phyloP scores from a whole-genome alignment of 2,888 invertebrate genomes.

The Drosophila robusta region DNA sequence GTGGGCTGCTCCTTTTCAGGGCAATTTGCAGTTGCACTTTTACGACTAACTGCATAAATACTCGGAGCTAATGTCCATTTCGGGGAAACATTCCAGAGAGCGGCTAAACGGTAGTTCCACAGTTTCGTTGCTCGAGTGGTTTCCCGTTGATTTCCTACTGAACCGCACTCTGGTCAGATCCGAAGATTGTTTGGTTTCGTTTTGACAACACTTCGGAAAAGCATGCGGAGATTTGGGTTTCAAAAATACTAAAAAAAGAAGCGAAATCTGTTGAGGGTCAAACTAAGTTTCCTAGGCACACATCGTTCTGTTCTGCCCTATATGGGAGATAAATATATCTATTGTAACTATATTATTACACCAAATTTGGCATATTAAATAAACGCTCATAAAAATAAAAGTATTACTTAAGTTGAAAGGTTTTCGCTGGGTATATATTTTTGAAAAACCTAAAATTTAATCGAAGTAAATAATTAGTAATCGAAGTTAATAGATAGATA shows the following conservation, averaged over 20 bases:
- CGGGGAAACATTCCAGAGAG: slow-evolving; percentile 48
- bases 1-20: slow-evolving; percentile 15
- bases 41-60: slow-evolving; percentile 37
- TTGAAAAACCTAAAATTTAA: too few relatives aligned
- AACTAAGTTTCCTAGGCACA: too few relatives aligned
- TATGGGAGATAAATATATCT: too few relatives aligned
- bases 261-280: background rate
- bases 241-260: slow-evolving; percentile 40
- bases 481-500: too few relatives aligned
- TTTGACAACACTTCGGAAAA: slow-evolving; percentile 53
- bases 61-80: slow-evolving; percentile 54
- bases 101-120: slow-evolving; percentile 66
- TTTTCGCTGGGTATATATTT: too few relatives aligned
- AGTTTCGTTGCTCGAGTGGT: slow-evolving; percentile 51
- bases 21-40: slow-evolving; percentile 61
- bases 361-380: too few relatives aligned
- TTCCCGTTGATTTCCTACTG: slow-evolving; percentile 58
- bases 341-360: too few relatives aligned
- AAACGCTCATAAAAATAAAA: too few relatives aligned
- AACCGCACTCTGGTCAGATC: slow-evolving; percentile 40
- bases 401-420: too few relatives aligned
- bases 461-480: too few relatives aligned
- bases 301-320: too few relatives aligned
- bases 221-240: slow-evolving; percentile 33
- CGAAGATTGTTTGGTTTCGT: slow-evolving; percentile 68